Base-by-base conservation (phyloP, 53 echinoderm and acorn worm species). In the Stichopus horrens region DNA sequence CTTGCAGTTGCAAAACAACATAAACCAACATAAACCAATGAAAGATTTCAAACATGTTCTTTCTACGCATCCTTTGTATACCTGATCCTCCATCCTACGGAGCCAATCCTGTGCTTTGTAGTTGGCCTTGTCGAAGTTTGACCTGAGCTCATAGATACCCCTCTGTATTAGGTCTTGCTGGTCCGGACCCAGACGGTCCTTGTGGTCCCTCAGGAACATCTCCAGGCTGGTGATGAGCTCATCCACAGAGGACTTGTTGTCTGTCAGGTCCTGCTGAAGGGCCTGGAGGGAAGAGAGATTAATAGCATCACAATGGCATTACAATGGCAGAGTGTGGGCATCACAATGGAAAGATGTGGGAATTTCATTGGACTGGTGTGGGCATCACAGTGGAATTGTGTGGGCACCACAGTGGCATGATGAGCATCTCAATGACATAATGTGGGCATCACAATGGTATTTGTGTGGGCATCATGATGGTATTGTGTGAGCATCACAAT, bases 151-250 rank as follows among this genome's bases (percentile, higher is more conserved):
- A 86, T 96, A 95, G 74, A 93, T 73, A 5, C 94, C 91, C 21
- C 94, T 87, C 91, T 99, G 99, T 23, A 99, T 88, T n/a, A 91
- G 89, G 21, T 95, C 99, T 78, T 99, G 99, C 86, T 99, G 99
- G 21, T 99, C 99, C 5, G 96, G 94, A 21, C 93, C 93, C 58
- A 99, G 93, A 10, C 95, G 90, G 57, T 99, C 99, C 92, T 95
- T 99, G 92, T 99, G 93, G 58, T 99, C 94, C 5, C 94, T 79
- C 82, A 99, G 90, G 90, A 99, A 99, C 55, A 74, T 73, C 86
- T 99, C 99, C 10, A 93, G 90, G 66, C 90, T 76, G 4, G 66
- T 54, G 58, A 96, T 90, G 76, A 90, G 91, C 55, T 99, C 94
- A 51, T 96, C 96, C 19, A 94, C 90, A 5, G 93, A 87, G 4